Percentiles rank a stretch among this genome's conserved stretches.
phyloP scores from a whole-genome alignment of 2,797 vertebrate species.

The Sebastes kiyomatsui region DNA sequence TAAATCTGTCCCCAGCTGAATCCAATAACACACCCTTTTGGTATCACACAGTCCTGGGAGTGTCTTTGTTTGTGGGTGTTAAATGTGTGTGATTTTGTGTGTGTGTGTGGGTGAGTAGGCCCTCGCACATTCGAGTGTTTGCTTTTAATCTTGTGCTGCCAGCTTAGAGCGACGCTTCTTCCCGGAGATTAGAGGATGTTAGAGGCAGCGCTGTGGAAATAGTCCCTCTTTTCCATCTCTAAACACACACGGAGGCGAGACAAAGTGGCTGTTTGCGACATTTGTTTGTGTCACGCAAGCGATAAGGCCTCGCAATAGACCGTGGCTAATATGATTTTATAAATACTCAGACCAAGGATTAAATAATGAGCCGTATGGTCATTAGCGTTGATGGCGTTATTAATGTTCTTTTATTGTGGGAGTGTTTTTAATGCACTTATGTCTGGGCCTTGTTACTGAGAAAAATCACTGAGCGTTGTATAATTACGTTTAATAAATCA shows the following conservation, averaged over 20 bases:
- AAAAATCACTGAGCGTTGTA: not conserved
- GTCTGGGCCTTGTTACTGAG: slow-evolving; percentile 3
- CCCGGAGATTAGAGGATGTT: slow-evolving; percentile 66
- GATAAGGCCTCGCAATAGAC: slow-evolving; percentile 37
- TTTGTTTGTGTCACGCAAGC: slow-evolving; percentile 45
- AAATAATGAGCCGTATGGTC: slow-evolving; percentile 47
- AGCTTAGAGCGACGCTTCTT: slow-evolving; percentile 61
- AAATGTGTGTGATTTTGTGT: not conserved
- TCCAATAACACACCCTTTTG: slow-evolving; percentile 40
- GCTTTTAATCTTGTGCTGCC: slow-evolving; percentile 69
- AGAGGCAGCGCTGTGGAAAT: slow-evolving; percentile 50
- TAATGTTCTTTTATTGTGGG: slow-evolving; percentile 21
- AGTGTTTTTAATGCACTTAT: slow-evolving; percentile 17
- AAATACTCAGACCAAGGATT: slow-evolving; percentile 38
- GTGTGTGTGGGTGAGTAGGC: not conserved
- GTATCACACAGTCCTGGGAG: slow-evolving; percentile 40
- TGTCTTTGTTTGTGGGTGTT: slow-evolving; percentile 62
- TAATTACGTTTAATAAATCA: slow-evolving; percentile 13
- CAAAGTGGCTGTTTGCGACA: slow-evolving; percentile 44
- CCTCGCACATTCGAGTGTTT: slow-evolving; percentile 58
- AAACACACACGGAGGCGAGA: slow-evolving; percentile 29
- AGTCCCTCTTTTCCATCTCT: slow-evolving; percentile 52
- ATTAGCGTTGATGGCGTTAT: slow-evolving; percentile 34
- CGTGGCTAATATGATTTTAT: slow-evolving; percentile 44
- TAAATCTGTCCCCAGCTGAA: slow-evolving; percentile 15